Conservation (phyloP, 2,888 invertebrate genomes). For the Drosophila cognata region DNA sequence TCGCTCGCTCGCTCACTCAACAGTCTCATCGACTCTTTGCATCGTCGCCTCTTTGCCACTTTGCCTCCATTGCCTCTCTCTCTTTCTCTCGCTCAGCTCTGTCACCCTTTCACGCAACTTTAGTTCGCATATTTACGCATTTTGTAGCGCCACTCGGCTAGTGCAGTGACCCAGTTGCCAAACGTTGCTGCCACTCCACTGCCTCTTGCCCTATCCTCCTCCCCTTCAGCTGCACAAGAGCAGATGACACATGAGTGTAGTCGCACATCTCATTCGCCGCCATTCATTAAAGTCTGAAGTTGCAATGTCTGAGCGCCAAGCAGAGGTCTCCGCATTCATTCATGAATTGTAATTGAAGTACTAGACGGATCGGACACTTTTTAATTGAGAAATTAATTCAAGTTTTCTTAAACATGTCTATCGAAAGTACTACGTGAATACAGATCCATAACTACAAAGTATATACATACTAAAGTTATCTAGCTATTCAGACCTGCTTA, state of each 20-base stretch:
- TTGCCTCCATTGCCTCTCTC: no score
- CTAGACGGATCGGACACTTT: slow-evolving; percentile 68
- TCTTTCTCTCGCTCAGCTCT: not conserved
- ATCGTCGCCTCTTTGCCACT: slow-evolving; percentile 15
- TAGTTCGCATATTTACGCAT: slow-evolving; percentile 61
- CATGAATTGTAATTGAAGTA: slow-evolving; percentile 70
- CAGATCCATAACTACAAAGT: not conserved
- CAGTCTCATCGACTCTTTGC: slow-evolving; percentile 7
- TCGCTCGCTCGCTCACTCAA: slow-evolving; percentile 58
- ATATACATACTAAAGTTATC: not conserved
- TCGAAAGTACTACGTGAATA: not conserved
- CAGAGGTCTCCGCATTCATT: slow-evolving; percentile 51
- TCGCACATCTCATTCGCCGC: slow-evolving; percentile 14
- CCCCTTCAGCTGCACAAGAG: not conserved
- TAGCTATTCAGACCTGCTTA: not conserved
- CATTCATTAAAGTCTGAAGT: slow-evolving; percentile 55
- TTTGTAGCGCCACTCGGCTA: slow-evolving; percentile 52
- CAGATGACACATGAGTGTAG: slow-evolving; percentile 24
- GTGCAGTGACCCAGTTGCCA: slow-evolving; percentile 73
- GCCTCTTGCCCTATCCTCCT: not conserved
- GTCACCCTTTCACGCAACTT: slow-evolving; percentile 9
- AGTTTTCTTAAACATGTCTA: slow-evolving; percentile 9
- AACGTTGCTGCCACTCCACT: not conserved
- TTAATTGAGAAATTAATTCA: slow-evolving; percentile 68
- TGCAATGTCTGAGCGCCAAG: slow-evolving; percentile 14